Evolutionary conservation across 64 coral and sea anemone genomes (phyloP).

Genomic region (Actinia equina): DNA sequence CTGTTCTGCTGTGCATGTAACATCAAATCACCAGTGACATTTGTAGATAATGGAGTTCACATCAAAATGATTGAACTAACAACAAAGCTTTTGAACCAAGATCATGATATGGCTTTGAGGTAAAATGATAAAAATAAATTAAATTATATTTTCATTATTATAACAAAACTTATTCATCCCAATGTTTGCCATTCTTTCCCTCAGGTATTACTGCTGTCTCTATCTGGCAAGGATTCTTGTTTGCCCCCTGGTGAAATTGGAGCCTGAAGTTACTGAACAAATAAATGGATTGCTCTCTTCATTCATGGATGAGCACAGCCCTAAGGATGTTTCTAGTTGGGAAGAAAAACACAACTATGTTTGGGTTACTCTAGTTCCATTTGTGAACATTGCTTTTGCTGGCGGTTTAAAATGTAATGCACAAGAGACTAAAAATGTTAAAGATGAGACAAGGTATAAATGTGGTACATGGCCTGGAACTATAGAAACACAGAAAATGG

Average conservation of each 20-base stretch:
- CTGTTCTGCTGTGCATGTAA: constrained; percentile 82
- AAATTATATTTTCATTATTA: too few species aligned
- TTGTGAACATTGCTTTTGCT: constrained; percentile 83
- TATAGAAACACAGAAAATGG: constrained; percentile 50
- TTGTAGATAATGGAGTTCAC: constrained; percentile 67
- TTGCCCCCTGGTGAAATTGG: constrained; percentile 56
- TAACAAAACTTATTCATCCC: neutral
- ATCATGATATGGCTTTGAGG: constrained; percentile 71
- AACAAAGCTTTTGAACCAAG: constrained; percentile 23
- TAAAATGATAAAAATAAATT: neutral
- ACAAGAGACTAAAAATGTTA: neutral
- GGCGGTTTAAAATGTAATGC: constrained; percentile 14
- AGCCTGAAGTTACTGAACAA: constrained; percentile 20
- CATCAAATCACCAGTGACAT: constrained; percentile 45
- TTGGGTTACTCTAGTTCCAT: constrained; percentile 87
- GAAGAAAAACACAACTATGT: constrained; percentile 90
- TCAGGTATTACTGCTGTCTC: constrained; percentile 77
- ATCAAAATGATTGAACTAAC: constrained; percentile 69
- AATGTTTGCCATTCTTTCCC: neutral
- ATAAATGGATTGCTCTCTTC: constrained; percentile 66
- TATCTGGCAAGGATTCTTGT: constrained; percentile 68
- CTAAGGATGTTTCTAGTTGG: constrained; percentile 57
- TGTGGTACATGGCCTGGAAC: constrained; percentile 42
- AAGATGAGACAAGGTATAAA: neutral
- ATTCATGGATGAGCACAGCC: constrained; percentile 53